Percentiles rank a stretch among this genome's conserved stretches.
phyloP scores from a whole-genome alignment of 1,140 invertebrate genomes.

The Dinoponera quadriceps region DNA sequence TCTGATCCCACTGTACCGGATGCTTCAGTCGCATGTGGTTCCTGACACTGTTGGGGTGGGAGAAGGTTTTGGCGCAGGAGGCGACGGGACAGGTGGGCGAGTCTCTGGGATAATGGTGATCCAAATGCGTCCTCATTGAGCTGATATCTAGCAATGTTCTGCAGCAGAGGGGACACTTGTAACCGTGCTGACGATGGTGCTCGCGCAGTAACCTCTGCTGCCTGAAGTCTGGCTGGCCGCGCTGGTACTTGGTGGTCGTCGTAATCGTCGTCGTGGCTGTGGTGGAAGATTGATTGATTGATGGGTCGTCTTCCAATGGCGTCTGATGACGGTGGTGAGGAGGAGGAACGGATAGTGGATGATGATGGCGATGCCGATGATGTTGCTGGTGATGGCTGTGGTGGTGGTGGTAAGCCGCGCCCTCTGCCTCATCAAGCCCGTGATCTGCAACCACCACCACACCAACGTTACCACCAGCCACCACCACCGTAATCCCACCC shows the following conservation, averaged over 20 bases:
- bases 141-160: constrained; percentile 88
- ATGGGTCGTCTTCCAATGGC: constrained; percentile 67
- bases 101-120: constrained; percentile 92
- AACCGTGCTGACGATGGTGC: constrained; percentile 79
- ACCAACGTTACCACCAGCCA: constrained; percentile 85
- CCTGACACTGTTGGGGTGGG: constrained; percentile 93
- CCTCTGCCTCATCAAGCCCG: constrained; percentile 82
- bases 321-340: constrained; percentile 81
- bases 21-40: constrained; percentile 94
- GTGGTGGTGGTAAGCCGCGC: constrained; percentile 84
- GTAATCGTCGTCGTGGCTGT: constrained; percentile 63
- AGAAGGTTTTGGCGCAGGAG: constrained; percentile 90
- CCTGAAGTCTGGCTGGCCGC: constrained; percentile 76
- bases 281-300: constrained; percentile 60
- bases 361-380: constrained; percentile 84
- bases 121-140: constrained; percentile 90
- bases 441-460: constrained; percentile 86
- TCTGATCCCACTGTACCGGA: constrained; percentile 91
- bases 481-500: constrained; percentile 77
- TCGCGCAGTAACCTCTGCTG: constrained; percentile 80
- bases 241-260: constrained; percentile 74
- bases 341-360: constrained; percentile 74
- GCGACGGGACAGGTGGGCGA: constrained; percentile 92
- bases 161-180: constrained; percentile 90
- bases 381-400: constrained; percentile 84